Base-by-base conservation (phyloP, 2,888 invertebrate species). In the Caenorhabditis imperialis region DNA sequence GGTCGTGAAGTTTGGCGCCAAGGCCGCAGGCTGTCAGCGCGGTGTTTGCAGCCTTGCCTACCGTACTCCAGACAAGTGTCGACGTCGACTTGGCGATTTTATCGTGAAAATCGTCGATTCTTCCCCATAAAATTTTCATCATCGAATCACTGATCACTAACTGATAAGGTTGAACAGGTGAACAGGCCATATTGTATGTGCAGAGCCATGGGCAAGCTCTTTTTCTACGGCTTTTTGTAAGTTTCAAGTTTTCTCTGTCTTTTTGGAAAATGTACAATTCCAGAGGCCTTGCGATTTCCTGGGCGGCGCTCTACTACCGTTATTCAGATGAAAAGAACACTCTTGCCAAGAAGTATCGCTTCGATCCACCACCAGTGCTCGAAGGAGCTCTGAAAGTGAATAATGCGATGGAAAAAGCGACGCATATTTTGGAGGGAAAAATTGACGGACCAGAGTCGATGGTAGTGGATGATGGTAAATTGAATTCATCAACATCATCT, bases 391-490 rank as follows among this genome's bases (percentile, higher is more conserved):
- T 86, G 1, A 67, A 75, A 1, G 76, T 81, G 23, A 86, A 86
- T 67, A 63, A 78, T 12, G 58, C 40, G 3, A 75, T 86, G 4
- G 51, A 73, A 30, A 80, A 81, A 38, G 81, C 82, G 0, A 53
- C 73, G 4, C 65, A 84, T 16, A 75, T 86, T 20, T 69, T 86
- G 22, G 77, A 85, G 23, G 81, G 78, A 10, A 65, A 82, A 77
- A 79, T 86, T 40, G 55, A 37, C 6, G 86, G 86, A 14, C 86
- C 86, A 1, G 86, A 86, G 67, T 85, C 85, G n/a, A 76, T 86
- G 40, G 80, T 81, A 6, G 83, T 85, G 7, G 85, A 85, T 50
- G 79, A 77, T 50, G 80, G 84, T 81, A 22, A 14, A 55, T n/a
- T n/a, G n/a, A n/a, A n/a, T n/a, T 30, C 1, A 22, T 23, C 53